Conservation (phyloP, 1,140 invertebrate species). For the Eueides isabella region DNA sequence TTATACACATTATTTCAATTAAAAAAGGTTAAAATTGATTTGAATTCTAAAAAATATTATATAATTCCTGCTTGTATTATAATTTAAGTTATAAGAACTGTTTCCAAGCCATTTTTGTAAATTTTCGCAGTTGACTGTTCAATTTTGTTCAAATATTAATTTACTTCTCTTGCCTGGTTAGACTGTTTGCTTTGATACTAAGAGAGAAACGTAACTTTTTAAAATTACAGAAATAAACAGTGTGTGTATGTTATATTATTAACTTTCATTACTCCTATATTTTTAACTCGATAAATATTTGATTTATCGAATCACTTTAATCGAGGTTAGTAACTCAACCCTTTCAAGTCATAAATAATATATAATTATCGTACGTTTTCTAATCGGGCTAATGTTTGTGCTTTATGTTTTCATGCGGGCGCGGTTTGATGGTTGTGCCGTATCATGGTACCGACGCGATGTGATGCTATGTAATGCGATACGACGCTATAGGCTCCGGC, state of each 20-base stretch:
- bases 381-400: conserved; percentile 28
- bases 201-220: too few species aligned
- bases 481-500: conserved; percentile 83
- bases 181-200: background rate
- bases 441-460: conserved; percentile 21
- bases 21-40: too few species aligned
- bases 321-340: conserved; percentile 19
- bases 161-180: too few species aligned
- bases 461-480: conserved; percentile 3
- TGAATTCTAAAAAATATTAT: too few species aligned
- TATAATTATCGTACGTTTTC: background rate
- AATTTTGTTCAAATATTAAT: too few species aligned
- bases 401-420: conserved; percentile 54
- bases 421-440: conserved; percentile 42
- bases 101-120: too few species aligned
- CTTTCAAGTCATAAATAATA: conserved; percentile 4
- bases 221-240: background rate
- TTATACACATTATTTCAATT: too few species aligned
- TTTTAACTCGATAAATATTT: background rate
- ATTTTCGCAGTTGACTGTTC: too few species aligned
- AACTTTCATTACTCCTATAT: background rate
- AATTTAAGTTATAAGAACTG: too few species aligned
- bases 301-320: background rate
- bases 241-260: background rate
- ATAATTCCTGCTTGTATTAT: background rate